Base-by-base conservation (phyloP, 2,797 vertebrate genomes). In the Cryptoblepharus egeriae region DNA sequence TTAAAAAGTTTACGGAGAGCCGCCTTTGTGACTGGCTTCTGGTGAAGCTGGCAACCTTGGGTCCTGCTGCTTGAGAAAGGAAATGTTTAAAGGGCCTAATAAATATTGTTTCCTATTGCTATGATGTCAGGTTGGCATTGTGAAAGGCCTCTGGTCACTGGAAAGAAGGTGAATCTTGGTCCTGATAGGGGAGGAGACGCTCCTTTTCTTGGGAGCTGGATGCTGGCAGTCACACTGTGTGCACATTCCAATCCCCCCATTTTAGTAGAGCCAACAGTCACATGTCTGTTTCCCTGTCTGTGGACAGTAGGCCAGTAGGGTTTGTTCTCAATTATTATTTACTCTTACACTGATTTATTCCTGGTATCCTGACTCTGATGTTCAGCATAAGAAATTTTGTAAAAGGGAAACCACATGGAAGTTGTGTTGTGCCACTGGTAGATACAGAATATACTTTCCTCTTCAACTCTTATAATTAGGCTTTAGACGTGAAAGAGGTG, bases 1-100 rank as follows among this genome's bases (percentile, higher is more conserved):
- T 95, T 94, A 91, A 90, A 92, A 90, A 88, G 84, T 94, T 94
- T 94, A 93, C 87, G 86, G 93, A 89, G 85, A 92, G 89, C 87
- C 0, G 87, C 91, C 88, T 93, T 92, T 93, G 90, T 94, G 90
- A 88, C 88, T 90, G 82, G 82, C 70, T 79, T 74, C 57, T 79
- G 77, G n/a, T 79, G 79, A 68, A 90, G 68, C 88, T 91, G 90
- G 92, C 89, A 94, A 90, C 71, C 84, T 87, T 90, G 39, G 85
- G 87, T 86, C 79, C 61, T 85, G 67, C 77, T 80, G 88, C 80
- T 15, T 90, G 90, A 83, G 78, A 84, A 90, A 87, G 79, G 63
- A 90, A 90, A 90, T 85, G 80, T 86, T 84, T 91, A 83, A 89
- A 92, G 87, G 77, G 82, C 85, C 80, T 86, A 88, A 87, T 89